phyloP scores from a whole-genome alignment of 35 echinoderm and acorn worm genomes.

The Ophiothrix spiculata region DNA sequence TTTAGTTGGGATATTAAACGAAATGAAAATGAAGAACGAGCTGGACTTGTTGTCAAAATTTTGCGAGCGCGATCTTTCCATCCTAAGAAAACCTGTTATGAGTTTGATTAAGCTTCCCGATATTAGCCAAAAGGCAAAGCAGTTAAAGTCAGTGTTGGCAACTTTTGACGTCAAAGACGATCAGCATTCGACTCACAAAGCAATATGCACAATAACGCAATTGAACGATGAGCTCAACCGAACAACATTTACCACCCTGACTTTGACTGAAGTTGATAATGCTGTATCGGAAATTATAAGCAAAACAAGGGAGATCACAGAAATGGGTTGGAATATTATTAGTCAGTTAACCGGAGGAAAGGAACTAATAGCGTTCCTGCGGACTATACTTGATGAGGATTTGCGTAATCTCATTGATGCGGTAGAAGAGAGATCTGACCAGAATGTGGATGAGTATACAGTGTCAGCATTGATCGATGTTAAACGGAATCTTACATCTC shows the following conservation, averaged over 20 bases:
- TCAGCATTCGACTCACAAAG: not conserved
- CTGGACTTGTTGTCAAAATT: not conserved
- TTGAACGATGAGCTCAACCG: not conserved
- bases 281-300: constrained; percentile 2
- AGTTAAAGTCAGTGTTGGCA: not conserved
- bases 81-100: not conserved
- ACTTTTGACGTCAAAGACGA: not conserved
- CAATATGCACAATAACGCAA: not conserved
- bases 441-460: constrained; percentile 16
- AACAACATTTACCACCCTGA: not conserved
- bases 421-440: constrained; percentile 35
- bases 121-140: not conserved
- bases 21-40: not conserved
- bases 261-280: not conserved
- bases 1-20: not conserved
- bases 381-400: constrained; percentile 27
- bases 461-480: constrained; percentile 36
- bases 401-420: constrained; percentile 35
- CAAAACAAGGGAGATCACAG: not conserved
- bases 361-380: constrained; percentile 19
- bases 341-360: not conserved
- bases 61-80: not conserved
- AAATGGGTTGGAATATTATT: constrained; percentile 6
- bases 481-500: constrained; percentile 10
- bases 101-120: not conserved